Evolutionary conservation across 2,888 invertebrate species (phyloP), one percentile per base, ranked within the genome.

Genomic region (Diachrysia chrysitis): DNA sequence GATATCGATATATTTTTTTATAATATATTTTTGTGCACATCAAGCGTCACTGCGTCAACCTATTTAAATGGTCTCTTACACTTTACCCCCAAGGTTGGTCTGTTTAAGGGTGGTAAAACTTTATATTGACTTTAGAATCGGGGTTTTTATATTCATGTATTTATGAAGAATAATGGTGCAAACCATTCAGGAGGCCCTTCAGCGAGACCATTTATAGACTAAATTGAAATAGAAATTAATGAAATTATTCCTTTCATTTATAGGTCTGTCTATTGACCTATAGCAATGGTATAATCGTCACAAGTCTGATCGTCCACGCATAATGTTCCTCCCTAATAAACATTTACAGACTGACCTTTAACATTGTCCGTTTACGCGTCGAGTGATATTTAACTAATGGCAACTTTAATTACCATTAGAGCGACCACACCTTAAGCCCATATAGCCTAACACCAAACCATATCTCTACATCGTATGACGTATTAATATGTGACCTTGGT

Each of bases 311-410:
- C 37, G 37, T 37, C 5, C 37, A 42, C 6, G 42, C 42, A 42
- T 42, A 42, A n/a, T n/a, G n/a, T n/a, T 42, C n/a, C 42, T 10
- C n/a, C 10, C 42, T n/a, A 42, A n/a, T n/a, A n/a, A 12, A 25
- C 58, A 63, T 74, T 58, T 54, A 37, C 57, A 74, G 54, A 54
- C 54, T 29, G 16, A 29, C 54, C 48, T 21, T 19, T 51, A 9
- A 48, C 48, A 19, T 48, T 10, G 12, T n/a, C n/a, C 37, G 19
- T 48, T 19, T 10, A 7, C 19, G 21, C 21, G 9, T 21, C 48
- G 19, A 51, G 21, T 2, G 10, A 17, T 51, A 51, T 51, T 51
- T 51, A 51, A 21, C 48, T 21, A 51, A 21, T 21, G 21, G 48
- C 19, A 10, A 51, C 12, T 51, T 19, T 51, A 19, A 51, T 51